Evolutionary conservation across 35 echinoderm and acorn worm species (phyloP).

Genomic region (Acanthaster planci): DNA sequence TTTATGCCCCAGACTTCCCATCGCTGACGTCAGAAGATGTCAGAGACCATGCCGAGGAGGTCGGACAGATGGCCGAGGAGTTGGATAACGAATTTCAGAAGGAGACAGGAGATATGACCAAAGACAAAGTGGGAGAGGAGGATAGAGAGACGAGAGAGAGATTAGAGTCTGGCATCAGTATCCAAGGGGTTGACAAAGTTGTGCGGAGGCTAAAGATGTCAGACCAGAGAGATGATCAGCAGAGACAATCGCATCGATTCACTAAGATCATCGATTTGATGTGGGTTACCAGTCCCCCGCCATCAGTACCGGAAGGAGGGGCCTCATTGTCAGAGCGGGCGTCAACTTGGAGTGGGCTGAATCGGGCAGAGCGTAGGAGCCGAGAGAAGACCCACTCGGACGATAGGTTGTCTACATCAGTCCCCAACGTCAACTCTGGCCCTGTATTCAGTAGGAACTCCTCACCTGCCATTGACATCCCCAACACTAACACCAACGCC

Average conservation of each 20-base stretch:
- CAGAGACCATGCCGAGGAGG: too few species aligned
- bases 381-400: neutral
- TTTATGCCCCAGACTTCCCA: slow-evolving; percentile 45
- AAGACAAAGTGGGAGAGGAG: neutral
- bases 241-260: neutral
- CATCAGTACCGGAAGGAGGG: too few species aligned
- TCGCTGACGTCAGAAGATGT: neutral
- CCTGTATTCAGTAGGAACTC: neutral
- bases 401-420: neutral
- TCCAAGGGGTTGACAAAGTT: neutral
- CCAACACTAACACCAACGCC: slow-evolving; percentile 12
- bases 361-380: neutral
- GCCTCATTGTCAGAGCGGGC: neutral
- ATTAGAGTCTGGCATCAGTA: neutral
- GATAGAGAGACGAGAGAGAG: neutral
- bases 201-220: neutral
- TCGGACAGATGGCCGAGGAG: neutral
- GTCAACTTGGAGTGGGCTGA: neutral
- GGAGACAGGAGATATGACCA: neutral
- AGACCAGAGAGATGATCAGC: neutral
- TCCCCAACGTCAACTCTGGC: neutral
- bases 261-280: slow-evolving; percentile 1
- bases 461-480: slow-evolving; percentile 1
- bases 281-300: slow-evolving; percentile 2
- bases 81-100: neutral